phyloP scores from a whole-genome alignment of 2,797 vertebrate species.

The Adrianichthys oophorus region DNA sequence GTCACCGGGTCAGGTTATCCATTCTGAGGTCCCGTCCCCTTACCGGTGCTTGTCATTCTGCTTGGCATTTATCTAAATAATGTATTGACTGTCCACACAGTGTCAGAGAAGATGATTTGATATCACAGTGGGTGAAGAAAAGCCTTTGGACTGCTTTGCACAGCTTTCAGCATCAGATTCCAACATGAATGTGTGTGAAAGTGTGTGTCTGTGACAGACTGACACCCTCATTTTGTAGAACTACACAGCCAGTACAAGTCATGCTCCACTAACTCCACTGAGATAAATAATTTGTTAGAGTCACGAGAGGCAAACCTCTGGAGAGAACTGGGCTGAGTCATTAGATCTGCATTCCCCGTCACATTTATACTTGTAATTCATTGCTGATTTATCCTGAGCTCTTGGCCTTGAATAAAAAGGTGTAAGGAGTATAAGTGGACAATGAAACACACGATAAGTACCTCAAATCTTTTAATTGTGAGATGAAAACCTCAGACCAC shows the following conservation, averaged over 20 bases:
- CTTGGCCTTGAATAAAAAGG: constrained; percentile 44
- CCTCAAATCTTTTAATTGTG: constrained; percentile 29
- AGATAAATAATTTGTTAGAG: constrained; percentile 53
- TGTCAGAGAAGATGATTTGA: constrained; percentile 32
- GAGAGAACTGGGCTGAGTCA: constrained; percentile 41
- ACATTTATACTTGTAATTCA: constrained; percentile 60
- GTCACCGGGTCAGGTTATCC: constrained; percentile 34
- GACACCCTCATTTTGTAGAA: constrained; percentile 16
- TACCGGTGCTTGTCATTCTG: constrained; percentile 17
- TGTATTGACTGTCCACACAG: constrained; percentile 22
- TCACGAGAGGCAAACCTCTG: constrained; percentile 34
- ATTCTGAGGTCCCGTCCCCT: constrained; percentile 16
- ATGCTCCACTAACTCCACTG: constrained; percentile 41
- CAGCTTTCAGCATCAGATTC: constrained; percentile 7
- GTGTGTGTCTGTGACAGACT: constrained; percentile 4
- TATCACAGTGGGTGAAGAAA: constrained; percentile 28
- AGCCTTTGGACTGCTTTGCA: constrained; percentile 15
- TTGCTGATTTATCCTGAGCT: constrained; percentile 60
- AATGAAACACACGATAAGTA: constrained; percentile 38
- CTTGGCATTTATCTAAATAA: constrained; percentile 39
- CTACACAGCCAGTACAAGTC: constrained; percentile 40
- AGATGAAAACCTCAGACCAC: constrained; percentile 16
- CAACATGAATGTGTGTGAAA: neutral
- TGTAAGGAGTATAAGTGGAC: constrained; percentile 8
- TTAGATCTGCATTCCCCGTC: constrained; percentile 62